phyloP scores from a whole-genome alignment of 2,888 invertebrate genomes.

The Oxystoma pomonae region DNA sequence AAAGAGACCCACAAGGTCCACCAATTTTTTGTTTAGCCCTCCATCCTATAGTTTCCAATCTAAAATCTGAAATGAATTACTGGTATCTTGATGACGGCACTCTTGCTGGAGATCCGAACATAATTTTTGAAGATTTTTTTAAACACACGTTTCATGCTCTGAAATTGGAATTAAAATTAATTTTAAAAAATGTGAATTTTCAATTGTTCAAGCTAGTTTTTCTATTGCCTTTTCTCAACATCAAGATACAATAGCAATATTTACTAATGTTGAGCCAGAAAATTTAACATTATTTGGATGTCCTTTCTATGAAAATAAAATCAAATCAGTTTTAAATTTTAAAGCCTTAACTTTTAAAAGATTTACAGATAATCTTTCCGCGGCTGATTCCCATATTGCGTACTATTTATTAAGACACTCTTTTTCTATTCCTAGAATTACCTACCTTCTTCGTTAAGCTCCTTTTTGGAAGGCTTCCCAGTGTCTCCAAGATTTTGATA shows the following conservation, averaged over 20 bases:
- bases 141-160: no score
- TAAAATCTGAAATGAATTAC: no score
- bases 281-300: not conserved
- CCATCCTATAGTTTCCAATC: no score
- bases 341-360: not conserved
- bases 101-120: no score
- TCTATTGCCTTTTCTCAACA: not conserved
- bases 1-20: no score
- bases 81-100: no score
- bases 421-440: not conserved
- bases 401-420: not conserved
- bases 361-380: not conserved
- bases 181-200: not conserved
- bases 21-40: no score
- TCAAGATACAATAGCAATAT: not conserved
- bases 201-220: not conserved
- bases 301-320: not conserved
- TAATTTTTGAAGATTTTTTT: no score
- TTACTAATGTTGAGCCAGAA: not conserved
- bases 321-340: not conserved
- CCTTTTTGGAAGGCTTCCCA: not conserved
- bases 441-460: not conserved
- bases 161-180: no score
- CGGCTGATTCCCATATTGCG: not conserved
- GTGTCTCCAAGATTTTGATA: not conserved